phyloP scores from a whole-genome alignment of 2,797 vertebrate species.

The Eutrigla gurnardus region DNA sequence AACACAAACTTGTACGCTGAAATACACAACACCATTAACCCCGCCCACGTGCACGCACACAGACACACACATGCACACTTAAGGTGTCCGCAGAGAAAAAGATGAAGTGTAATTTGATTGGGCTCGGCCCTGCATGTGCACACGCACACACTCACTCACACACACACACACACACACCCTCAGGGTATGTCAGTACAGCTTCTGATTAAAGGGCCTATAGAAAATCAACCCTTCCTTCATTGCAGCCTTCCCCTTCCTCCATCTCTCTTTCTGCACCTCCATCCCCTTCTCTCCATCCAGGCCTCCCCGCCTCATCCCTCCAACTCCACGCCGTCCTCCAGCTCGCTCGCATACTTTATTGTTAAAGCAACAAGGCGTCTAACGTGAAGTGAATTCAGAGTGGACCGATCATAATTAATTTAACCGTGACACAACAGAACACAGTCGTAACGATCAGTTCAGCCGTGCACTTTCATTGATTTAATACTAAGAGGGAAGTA shows the following conservation, averaged over 20 bases:
- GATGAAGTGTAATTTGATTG: constrained; percentile 58
- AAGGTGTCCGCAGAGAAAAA: constrained; percentile 37
- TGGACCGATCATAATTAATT: not conserved
- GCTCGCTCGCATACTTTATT: not conserved
- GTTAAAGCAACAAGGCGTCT: constrained; percentile 10
- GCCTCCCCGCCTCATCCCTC: not conserved
- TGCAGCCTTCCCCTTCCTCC: constrained; percentile 31
- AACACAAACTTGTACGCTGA: constrained; percentile 26
- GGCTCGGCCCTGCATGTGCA: not conserved
- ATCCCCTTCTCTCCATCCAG: constrained; percentile 13
- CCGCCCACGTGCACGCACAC: constrained; percentile 8
- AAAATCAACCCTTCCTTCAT: constrained; percentile 69
- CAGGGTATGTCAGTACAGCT: constrained; percentile 43
- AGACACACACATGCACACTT: not conserved
- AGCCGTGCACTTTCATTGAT: not conserved
- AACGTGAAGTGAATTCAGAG: not conserved
- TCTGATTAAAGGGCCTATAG: constrained; percentile 72
- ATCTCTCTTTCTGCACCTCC: constrained; percentile 11
- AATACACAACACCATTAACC: constrained; percentile 24
- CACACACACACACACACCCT: constrained; percentile 7
- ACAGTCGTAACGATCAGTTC: not conserved
- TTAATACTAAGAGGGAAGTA: not conserved
- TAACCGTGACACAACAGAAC: not conserved
- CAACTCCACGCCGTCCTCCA: not conserved
- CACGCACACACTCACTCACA: not conserved